Percentiles rank a stretch among this genome's conserved stretches.
Conservation (phyloP, 2,113 vertebrate genomes). For the Anseranas semipalmata region DNA sequence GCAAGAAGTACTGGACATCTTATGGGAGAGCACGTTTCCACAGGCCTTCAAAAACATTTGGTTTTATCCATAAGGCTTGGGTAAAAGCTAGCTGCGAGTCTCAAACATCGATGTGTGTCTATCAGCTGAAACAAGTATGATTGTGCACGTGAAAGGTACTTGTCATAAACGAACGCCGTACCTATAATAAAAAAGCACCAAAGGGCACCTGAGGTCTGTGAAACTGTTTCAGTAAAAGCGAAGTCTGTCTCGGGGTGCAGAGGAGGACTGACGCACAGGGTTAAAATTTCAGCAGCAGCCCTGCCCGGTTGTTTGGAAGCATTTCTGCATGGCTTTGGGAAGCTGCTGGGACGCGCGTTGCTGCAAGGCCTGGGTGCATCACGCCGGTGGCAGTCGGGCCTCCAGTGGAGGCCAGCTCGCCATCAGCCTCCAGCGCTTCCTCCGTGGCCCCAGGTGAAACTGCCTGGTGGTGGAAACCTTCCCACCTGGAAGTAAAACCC, state of each 20-base stretch:
- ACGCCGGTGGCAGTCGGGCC: accelerated
- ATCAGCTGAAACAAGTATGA: not conserved
- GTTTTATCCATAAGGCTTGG: not conserved
- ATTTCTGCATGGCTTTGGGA: not conserved
- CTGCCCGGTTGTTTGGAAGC: accelerated
- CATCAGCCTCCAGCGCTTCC: not conserved
- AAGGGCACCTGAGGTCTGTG: not conserved
- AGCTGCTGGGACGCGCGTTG: accelerated
- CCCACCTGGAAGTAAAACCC: not conserved
- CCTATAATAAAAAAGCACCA: not conserved
- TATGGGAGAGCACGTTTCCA: not conserved
- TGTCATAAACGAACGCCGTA: accelerated
- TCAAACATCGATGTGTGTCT: not conserved
- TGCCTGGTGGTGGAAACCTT: not conserved
- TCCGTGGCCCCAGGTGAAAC: not conserved
- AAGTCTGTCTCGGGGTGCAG: not conserved
- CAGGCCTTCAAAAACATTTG: not conserved
- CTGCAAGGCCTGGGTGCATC: accelerated
- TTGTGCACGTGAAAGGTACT: not conserved
- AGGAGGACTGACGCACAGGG: not conserved
- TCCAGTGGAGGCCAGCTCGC: not conserved
- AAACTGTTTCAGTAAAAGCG: not conserved
- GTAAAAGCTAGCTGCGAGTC: not conserved
- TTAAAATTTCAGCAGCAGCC: not conserved
- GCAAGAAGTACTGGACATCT: not conserved